Base-by-base conservation (phyloP, 2,113 vertebrate species). In the Pomatostomus ruficeps region DNA sequence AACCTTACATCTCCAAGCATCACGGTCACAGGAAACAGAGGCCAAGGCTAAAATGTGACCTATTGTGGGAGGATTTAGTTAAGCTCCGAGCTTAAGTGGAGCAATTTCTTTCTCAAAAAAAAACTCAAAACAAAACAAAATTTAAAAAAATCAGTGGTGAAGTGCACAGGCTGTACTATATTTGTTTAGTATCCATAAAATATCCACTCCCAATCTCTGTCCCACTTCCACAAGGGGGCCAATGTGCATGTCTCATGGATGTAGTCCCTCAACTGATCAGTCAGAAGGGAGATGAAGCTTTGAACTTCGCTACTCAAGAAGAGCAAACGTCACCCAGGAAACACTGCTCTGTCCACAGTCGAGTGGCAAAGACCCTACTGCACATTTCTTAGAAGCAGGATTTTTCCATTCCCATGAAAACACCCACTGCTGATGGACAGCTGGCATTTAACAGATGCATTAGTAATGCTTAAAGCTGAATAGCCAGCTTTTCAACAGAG, bases 31-130 rank as follows among this genome's bases (percentile, higher is more conserved):
- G 95, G 91, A 97, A 97, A 94, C 61, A 93, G 91, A 95, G 91
- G 91, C 77, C 90, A 90, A 96, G 85, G 89, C 80, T 96, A 95
- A 92, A 97, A 97, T 66, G 94, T 89, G 96, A 93, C 94, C 76
- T 15, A 0, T 29, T 92, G 93, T 74, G 78, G 90, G 92, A 96
- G 93, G 86, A 96, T 78, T 95, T 62, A 66, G 85, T 77, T 95
- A 89, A 95, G 59, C 38, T 93, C 51, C 12, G 62, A 73, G 51
- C 87, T 67, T 62, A 96, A 86, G 22, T 35, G 17, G 20, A 94
- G 63, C 28, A 38, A 85, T 55, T 93, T 77, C 36, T 86, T 82
- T 70, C 25, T 51, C 10, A 33, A 88, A 92, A 78, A 80, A 74
- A 65, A 10, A 7, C 7, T 33, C 38, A 46, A n/a, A 12, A n/a